A percentile compares a stretch with the other conserved stretches of the same genome.
Conservation (phyloP, 2,888 invertebrate genomes). For the Dascillus cervinus region DNA sequence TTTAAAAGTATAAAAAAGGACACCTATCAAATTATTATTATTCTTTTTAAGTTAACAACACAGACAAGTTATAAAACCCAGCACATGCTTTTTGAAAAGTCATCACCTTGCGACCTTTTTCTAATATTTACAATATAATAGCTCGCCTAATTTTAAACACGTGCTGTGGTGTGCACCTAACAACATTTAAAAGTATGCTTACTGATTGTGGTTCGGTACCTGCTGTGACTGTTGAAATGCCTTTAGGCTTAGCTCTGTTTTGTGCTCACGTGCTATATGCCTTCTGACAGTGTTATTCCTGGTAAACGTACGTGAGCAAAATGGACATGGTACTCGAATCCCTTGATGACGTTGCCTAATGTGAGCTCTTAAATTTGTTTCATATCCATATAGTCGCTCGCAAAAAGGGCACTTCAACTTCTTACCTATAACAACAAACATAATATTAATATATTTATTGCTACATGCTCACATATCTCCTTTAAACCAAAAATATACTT, state of each 20-base stretch:
- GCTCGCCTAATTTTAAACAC: constrained; percentile 12
- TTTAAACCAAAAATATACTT: too few relatives aligned
- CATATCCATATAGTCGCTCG: constrained; percentile 86
- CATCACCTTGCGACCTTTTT: constrained; percentile 19
- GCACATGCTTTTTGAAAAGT: constrained; percentile 21
- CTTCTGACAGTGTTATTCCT: constrained; percentile 87
- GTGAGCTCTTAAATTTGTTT: constrained; percentile 86
- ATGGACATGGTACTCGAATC: constrained; percentile 85
- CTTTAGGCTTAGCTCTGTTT: constrained; percentile 62
- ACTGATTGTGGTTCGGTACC: constrained; percentile 57
- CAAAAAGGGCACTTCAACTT: constrained; percentile 89
- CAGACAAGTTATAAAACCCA: constrained; percentile 31
- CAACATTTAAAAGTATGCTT: constrained; percentile 31
- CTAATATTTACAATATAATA: constrained; percentile 17
- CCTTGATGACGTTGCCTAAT: constrained; percentile 88
- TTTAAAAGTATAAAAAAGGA: constrained; percentile 27
- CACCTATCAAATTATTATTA: constrained; percentile 30
- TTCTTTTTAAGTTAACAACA: constrained; percentile 32
- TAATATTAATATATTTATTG: background rate
- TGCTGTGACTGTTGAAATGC: constrained; percentile 52
- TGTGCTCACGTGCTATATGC: constrained; percentile 86
- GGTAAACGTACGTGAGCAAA: constrained; percentile 84
- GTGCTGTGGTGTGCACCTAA: constrained; percentile 18
- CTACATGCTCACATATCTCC: too few relatives aligned
- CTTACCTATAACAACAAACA: constrained; percentile 62